Evolutionary conservation across 2,113 vertebrate genomes (phyloP).

Genomic region (Pithys albifrons): DNA sequence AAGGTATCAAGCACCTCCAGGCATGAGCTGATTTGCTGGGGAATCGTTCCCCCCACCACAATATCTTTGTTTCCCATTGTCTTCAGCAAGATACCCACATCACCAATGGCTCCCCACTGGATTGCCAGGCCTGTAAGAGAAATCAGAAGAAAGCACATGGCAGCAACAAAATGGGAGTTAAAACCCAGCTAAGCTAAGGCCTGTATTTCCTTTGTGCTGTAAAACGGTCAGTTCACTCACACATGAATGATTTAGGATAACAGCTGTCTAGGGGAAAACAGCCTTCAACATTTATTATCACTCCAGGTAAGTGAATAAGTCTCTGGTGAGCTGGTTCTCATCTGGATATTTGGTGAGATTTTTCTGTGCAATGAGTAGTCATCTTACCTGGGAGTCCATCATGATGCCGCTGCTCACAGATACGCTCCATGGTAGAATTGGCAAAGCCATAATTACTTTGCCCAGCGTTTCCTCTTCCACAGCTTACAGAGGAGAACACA

Average conservation of each 20-base stretch:
- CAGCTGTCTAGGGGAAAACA: neutral
- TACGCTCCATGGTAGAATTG: conserved; percentile 96
- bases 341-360: neutral
- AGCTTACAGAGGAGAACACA: conserved; percentile 95
- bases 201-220: neutral
- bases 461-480: conserved; percentile 91
- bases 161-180: neutral
- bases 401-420: conserved; percentile 86
- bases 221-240: neutral
- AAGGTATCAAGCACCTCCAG: conserved; percentile 91
- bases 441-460: conserved; percentile 97
- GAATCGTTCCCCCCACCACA: conserved; percentile 87
- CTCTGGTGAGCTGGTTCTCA: neutral
- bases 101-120: conserved; percentile 96
- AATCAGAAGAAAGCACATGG: neutral
- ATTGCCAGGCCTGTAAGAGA: conserved; percentile 81
- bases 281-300: neutral
- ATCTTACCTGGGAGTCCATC: conserved; percentile 83
- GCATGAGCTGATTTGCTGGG: conserved; percentile 90
- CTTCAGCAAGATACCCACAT: conserved; percentile 90
- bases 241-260: neutral
- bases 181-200: neutral
- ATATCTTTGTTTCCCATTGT: conserved; percentile 81
- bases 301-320: neutral
- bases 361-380: neutral